Evolutionary conservation across 2,113 vertebrate species (phyloP).

Genomic region (Ranitomeya imitator): DNA sequence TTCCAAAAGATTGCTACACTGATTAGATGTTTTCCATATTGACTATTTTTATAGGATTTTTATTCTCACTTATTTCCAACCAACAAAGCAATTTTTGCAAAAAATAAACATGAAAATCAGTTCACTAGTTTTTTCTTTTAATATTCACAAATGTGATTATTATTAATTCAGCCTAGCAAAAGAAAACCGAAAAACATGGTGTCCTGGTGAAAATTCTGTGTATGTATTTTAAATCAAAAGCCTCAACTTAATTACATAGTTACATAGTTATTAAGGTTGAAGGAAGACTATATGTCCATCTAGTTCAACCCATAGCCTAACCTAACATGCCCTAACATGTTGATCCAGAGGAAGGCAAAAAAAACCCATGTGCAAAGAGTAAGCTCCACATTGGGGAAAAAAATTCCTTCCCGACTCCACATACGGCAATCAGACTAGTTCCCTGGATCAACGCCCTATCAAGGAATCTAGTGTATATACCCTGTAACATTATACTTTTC

Average conservation of each 20-base stretch:
- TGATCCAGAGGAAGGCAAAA: too few species aligned
- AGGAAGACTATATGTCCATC: too few species aligned
- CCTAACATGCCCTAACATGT: too few species aligned
- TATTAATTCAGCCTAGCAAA: constrained; percentile 14
- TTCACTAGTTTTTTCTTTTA: constrained; percentile 5
- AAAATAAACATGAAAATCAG: constrained; percentile 29
- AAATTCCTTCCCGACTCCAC: too few species aligned
- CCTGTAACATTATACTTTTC: too few species aligned
- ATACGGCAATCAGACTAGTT: too few species aligned
- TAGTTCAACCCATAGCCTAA: too few species aligned
- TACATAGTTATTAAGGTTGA: too few species aligned
- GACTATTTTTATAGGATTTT: not conserved
- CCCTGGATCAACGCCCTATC: too few species aligned
- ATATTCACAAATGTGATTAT: constrained; percentile 21
- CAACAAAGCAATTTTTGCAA: constrained; percentile 12
- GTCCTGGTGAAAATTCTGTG: constrained; percentile 3
- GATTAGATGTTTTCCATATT: not conserved
- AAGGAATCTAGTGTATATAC: too few species aligned
- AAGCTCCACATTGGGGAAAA: too few species aligned
- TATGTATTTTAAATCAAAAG: constrained; percentile 18
- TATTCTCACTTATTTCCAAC: not conserved
- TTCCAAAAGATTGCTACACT: not conserved
- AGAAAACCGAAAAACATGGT: constrained; percentile 20
- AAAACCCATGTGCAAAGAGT: too few species aligned
- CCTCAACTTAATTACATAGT: not conserved